Percentiles rank a stretch among this genome's conserved stretches.
Conservation (phyloP, 2,113 vertebrate species). For the Ammodytes dubius region DNA sequence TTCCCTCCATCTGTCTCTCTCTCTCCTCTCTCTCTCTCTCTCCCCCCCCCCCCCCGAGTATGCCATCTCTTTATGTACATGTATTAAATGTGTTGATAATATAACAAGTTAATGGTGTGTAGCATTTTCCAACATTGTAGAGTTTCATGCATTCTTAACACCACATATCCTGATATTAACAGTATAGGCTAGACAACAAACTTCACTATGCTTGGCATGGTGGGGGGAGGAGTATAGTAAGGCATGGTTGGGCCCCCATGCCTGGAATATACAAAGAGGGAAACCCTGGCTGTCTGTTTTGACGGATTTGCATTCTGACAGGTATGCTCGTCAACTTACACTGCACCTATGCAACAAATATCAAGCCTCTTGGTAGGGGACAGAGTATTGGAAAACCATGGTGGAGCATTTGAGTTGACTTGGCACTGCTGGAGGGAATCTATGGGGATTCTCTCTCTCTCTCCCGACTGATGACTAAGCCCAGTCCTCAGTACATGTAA, state of each 20-base stretch:
- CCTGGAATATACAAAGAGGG: too few species aligned
- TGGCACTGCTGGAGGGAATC: slow-evolving; percentile 62
- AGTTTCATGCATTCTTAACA: too few species aligned
- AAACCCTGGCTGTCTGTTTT: slow-evolving; percentile 45
- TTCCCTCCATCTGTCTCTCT: background rate
- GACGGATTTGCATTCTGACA: slow-evolving; percentile 63
- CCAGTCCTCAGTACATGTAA: slow-evolving; percentile 50
- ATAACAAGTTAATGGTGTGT: too few species aligned
- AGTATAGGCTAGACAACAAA: too few species aligned
- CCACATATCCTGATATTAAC: too few species aligned
- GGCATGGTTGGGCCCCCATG: too few species aligned
- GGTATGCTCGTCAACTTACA: slow-evolving; percentile 55
- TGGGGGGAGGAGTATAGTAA: too few species aligned
- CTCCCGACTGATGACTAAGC: slow-evolving; percentile 60
- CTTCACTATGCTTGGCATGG: too few species aligned
- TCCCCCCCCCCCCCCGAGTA: too few species aligned
- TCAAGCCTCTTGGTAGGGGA: slow-evolving; percentile 46
- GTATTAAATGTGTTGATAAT: too few species aligned
- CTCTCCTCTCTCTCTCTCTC: background rate
- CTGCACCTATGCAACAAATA: slow-evolving; percentile 76
- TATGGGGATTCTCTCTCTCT: slow-evolving; percentile 43
- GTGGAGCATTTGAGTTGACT: slow-evolving; percentile 46
- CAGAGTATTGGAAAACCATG: slow-evolving; percentile 22
- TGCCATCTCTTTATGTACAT: too few species aligned
- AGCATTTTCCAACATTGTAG: too few species aligned